Evolutionary conservation across 2,797 vertebrate genomes (phyloP).

Genomic region (Eutrigla gurnardus): DNA sequence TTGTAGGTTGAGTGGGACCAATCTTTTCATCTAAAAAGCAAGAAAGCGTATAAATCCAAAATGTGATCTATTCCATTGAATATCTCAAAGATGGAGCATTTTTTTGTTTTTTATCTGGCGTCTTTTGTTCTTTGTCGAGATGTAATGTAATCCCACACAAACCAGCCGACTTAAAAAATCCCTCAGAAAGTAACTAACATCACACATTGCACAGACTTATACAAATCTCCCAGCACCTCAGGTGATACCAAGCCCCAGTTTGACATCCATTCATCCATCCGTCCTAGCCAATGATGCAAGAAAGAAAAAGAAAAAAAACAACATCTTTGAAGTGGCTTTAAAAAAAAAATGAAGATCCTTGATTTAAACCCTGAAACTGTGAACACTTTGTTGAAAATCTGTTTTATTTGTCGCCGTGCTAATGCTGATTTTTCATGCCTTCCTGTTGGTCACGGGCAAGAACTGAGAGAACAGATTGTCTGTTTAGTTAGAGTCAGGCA

Average conservation of each 20-base stretch:
- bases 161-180: not conserved
- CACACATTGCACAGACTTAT: not conserved
- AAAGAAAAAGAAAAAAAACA: not conserved
- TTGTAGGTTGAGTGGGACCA: too few species aligned
- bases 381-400: conserved; percentile 20
- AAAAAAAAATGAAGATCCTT: not conserved
- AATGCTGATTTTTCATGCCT: conserved; percentile 17
- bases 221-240: not conserved
- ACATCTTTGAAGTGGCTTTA: conserved; percentile 7
- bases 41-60: too few species aligned
- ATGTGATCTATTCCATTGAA: not conserved
- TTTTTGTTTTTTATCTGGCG: not conserved
- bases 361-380: conserved; percentile 10
- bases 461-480: conserved; percentile 38
- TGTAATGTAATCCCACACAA: too few species aligned
- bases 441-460: conserved; percentile 5
- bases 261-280: not conserved
- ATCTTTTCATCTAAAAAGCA: not conserved
- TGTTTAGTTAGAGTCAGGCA: not conserved
- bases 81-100: not conserved
- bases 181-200: not conserved
- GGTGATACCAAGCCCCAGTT: not conserved
- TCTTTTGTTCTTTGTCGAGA: not conserved
- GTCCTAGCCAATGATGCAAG: not conserved
- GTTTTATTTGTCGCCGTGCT: conserved; percentile 20